A percentile compares a stretch with the other conserved stretches of the same genome.
Conservation (phyloP, 2,888 invertebrate species). For the Agelastica alni region DNA sequence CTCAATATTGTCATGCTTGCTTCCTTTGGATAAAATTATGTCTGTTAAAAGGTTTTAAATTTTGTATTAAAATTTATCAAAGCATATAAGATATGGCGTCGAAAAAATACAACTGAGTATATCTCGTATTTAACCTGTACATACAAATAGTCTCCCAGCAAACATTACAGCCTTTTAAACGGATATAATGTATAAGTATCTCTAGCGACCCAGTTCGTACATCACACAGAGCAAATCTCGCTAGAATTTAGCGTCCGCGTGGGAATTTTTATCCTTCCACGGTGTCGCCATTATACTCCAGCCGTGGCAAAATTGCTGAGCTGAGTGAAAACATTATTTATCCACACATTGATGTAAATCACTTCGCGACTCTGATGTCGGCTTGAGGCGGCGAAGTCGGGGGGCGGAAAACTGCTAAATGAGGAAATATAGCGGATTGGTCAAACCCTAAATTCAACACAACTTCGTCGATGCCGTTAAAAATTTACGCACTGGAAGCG, state of each 20-base stretch:
- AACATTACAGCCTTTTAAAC: conserved; percentile 7
- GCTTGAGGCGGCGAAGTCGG: conserved; percentile 2
- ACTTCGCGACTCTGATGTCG: conserved; percentile 15
- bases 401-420: conserved; percentile 1
- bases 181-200: conserved; percentile 4
- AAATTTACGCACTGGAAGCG: too few species aligned
- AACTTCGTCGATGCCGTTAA: neutral
- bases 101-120: too few species aligned
- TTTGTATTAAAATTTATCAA: too few species aligned
- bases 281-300: conserved; percentile 15
- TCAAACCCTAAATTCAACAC: neutral
- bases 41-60: too few species aligned
- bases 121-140: too few species aligned
- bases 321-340: conserved; percentile 22
- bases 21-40: too few species aligned
- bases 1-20: too few species aligned
- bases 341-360: conserved; percentile 22
- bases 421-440: neutral
- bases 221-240: conserved; percentile 16
- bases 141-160: neutral
- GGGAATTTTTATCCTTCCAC: conserved; percentile 15
- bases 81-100: too few species aligned
- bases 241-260: conserved; percentile 13
- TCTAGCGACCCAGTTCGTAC: conserved; percentile 7
- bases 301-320: conserved; percentile 19